These are phyloP conservation scores for Lutra lutra DNA, from an alignment of 2,797 vertebrate species.

Conservation along the genomic window DNA sequence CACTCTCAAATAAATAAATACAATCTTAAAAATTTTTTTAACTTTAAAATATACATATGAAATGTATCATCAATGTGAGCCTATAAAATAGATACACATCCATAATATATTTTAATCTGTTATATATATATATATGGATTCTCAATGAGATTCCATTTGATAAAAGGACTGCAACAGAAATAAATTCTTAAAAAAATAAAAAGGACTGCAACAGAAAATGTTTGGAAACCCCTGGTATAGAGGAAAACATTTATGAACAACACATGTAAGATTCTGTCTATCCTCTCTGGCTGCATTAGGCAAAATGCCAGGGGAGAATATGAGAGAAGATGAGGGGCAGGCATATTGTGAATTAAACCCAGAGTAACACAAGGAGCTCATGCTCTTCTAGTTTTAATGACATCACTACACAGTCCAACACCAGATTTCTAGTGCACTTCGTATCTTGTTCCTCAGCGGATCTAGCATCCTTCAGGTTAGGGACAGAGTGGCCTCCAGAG, in stretches of 20 bases:
- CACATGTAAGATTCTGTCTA: neutral
- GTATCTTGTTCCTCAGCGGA: neutral
- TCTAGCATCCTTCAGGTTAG: neutral
- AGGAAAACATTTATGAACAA: neutral
- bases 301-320: conserved; percentile 2
- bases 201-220: neutral
- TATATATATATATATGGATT: neutral
- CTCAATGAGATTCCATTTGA: neutral
- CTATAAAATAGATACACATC: neutral
- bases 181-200: neutral
- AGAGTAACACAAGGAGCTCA: neutral
- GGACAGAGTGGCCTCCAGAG: neutral
- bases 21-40: too few relatives aligned
- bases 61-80: neutral
- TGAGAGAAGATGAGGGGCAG: neutral
- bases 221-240: neutral
- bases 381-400: conserved; percentile 6
- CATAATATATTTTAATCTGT: neutral
- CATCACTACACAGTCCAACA: neutral
- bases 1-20: too few relatives aligned
- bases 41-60: neutral
- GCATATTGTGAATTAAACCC: neutral
- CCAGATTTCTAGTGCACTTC: neutral
- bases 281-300: neutral
- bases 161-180: neutral